Evolutionary conservation across 2,888 invertebrate genomes (phyloP), one percentile per base, ranked within the genome.

Genomic region (Caenorhabditis sp.): DNA sequence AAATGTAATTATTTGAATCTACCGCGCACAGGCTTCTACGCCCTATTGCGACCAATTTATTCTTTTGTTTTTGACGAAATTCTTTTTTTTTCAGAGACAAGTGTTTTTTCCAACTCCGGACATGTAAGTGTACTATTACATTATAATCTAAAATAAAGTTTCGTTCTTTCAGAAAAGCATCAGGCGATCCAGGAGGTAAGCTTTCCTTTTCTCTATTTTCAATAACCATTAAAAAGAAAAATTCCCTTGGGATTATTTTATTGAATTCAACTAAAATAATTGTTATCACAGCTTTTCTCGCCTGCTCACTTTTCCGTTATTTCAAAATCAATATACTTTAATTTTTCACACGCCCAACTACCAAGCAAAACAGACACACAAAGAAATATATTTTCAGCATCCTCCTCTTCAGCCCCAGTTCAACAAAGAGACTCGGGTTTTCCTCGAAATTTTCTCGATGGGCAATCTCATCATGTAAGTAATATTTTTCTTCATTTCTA

Each of bases 281-380:
- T n/a, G n/a, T 31, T 31, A 31, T 31, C 31, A 31, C 5, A 4
- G 4, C 31, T 7, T 31, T 43, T 5, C 14, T 17, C 14, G 43
- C 14, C 43, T 43, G 10, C 43, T 17, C 17, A 43, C 17, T 43
- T 43, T 17, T 17, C 12, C 17, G 17, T 43, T 43, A 43, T 43
- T 43, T 43, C 17, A 43, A 43, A 43, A 43, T 43, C 43, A 43
- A 43, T 43, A 43, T 43, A 43, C 43, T 43, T 43, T 43, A 43
- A 43, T 43, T 43, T 43, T 43, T 43, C 43, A 43, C 43, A 43
- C 43, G 43, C 43, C 43, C 43, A 43, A 43, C 43, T 43, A 43
- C 43, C 43, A 43, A 17, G 43, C 43, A 43, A 43, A 43, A 43
- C 43, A 43, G 43, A 43, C 43, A 43, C 43, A 43, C 43, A 43